Percentiles rank a stretch among this genome's conserved stretches.
phyloP scores from a whole-genome alignment of 2,888 invertebrate species.

The Artemia sp. region DNA sequence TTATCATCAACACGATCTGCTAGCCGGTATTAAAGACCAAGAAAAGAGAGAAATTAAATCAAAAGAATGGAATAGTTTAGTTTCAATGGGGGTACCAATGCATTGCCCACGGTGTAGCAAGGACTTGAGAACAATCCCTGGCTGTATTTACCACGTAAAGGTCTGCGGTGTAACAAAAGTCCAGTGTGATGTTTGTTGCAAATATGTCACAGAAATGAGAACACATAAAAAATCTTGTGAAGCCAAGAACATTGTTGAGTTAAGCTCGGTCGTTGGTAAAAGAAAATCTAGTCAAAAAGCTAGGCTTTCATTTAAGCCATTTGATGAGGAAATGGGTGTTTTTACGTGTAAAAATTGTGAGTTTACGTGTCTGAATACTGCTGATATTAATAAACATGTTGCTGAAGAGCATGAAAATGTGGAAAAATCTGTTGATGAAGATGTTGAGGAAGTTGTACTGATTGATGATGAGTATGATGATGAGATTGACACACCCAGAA shows the following conservation, averaged over 20 bases:
- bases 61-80: background rate
- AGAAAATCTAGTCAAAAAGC: slow-evolving; percentile 1
- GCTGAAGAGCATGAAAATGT: background rate
- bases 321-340: slow-evolving; percentile 1
- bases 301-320: background rate
- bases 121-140: background rate
- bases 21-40: background rate
- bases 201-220: background rate
- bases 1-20: background rate
- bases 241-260: background rate
- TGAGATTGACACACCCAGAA: background rate
- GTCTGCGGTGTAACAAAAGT: background rate
- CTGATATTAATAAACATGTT: background rate
- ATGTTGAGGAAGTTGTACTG: background rate
- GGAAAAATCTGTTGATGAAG: background rate
- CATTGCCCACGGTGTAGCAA: slow-evolving; percentile 3
- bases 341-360: background rate
- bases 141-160: background rate
- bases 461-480: background rate
- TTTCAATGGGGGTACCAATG: background rate
- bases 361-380: background rate
- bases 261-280: background rate
- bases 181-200: background rate
- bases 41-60: background rate
- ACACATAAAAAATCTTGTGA: background rate